Base-by-base conservation (phyloP, 2,113 vertebrate species). In the Platycercus adscitus region DNA sequence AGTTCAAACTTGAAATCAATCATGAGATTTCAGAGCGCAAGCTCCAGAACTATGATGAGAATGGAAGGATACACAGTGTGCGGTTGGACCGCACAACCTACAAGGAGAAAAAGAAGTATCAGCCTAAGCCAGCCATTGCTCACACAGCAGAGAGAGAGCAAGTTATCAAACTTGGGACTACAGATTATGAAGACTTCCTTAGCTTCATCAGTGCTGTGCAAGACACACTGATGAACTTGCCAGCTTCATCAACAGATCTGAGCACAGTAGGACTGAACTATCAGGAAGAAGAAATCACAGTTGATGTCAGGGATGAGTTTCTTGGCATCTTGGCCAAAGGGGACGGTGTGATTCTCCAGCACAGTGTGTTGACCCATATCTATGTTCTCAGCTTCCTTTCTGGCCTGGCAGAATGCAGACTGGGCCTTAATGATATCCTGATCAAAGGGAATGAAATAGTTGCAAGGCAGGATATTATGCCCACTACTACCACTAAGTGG, bases 391-490 rank as follows among this genome's bases (percentile, higher is more conserved):
- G 98, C 66, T 99, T 99, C 93, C 97, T 99, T 65, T 99, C 98
- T 8, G 98, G 98, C 41, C 97, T 98, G 4, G 98, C 98, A 29
- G 97, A 98, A 76, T 99, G 99, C 91, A 98, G 97, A 39, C 58
- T 99, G 47, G 99, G 99, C 60, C 98, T 99, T 91, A 99, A 99
- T 5, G 99, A 99, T 35, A 43, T 99, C 65, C 98, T 98, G 21
- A 81, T 99, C 78, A 99, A 99, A 97, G 99, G 99, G 50, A 99
- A 99, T 29, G 99, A 99, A 91, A 97, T 99, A 9, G 99, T 99
- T 39, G 98, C 98, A 20, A 97, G 99, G 81, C 98, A 99, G 55
- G 99, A 99, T 97, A 99, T 99, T 90, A 98, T 99, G 97, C 98
- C 99, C 44, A 99, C 98, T 94, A 99, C 98, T 73, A 99, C 99